These are phyloP conservation scores for Cordilura impudica DNA, from an alignment of 2,888 invertebrate species.

Conservation along the genomic window DNA sequence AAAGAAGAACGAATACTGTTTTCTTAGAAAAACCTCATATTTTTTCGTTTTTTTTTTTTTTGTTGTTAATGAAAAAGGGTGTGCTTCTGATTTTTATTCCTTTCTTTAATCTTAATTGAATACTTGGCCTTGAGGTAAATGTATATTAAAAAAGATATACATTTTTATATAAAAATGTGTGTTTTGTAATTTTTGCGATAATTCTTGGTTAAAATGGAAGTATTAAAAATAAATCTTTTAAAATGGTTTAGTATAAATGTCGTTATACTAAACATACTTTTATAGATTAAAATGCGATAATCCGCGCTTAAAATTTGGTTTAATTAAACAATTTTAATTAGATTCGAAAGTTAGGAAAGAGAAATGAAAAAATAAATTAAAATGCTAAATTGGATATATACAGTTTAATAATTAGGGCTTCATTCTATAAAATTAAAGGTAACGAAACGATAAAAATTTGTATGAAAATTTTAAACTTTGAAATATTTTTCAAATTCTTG, in stretches of 20 bases:
- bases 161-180: background rate
- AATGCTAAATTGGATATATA: too few species aligned
- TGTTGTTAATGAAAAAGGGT: background rate
- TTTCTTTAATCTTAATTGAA: conserved; percentile 39
- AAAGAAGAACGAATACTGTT: conserved; percentile 8
- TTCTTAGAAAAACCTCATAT: conserved; percentile 5
- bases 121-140: conserved; percentile 25
- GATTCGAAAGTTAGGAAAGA: too few species aligned
- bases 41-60: background rate
- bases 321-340: background rate
- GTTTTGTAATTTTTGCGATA: conserved; percentile 10
- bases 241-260: conserved; percentile 15
- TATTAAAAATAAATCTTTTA: conserved; percentile 11
- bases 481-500: too few species aligned
- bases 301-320: conserved; percentile 5
- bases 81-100: background rate
- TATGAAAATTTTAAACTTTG: too few species aligned
- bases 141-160: background rate
- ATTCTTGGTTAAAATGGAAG: background rate
- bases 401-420: too few species aligned
- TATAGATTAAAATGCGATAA: conserved; percentile 27
- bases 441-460: too few species aligned
- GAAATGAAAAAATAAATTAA: too few species aligned
- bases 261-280: conserved; percentile 17
- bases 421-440: too few species aligned